Evolutionary conservation across 1,140 invertebrate species (phyloP).

Genomic region (Drosophila funebris): DNA sequence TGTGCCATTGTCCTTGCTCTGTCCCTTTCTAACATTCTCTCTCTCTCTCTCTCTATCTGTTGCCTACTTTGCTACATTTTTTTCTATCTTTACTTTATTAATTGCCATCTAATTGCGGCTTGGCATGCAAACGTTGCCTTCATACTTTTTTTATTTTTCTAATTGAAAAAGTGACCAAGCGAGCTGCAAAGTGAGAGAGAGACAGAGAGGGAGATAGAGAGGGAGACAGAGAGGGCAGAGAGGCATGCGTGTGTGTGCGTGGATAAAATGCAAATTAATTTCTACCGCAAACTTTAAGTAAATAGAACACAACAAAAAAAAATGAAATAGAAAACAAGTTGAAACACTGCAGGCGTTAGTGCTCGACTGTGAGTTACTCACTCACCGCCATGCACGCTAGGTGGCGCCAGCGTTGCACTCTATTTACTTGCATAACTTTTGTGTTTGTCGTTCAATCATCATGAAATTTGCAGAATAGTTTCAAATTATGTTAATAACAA

Average conservation of each 20-base stretch:
- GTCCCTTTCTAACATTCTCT: too few species aligned
- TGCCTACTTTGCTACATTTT: background rate
- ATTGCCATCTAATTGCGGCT: constrained; percentile 69
- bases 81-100: constrained; percentile 47
- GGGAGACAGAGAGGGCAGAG: background rate
- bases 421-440: too few species aligned
- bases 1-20: background rate
- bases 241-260: constrained; percentile 1
- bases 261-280: constrained; percentile 73
- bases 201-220: background rate
- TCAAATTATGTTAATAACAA: too few species aligned
- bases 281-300: constrained; percentile 64
- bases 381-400: too few species aligned
- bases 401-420: too few species aligned
- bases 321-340: constrained; percentile 1
- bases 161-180: constrained; percentile 65
- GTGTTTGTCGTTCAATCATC: too few species aligned
- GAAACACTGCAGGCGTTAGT: background rate
- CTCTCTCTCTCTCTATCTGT: background rate
- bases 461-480: too few species aligned
- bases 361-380: background rate
- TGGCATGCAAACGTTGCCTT: constrained; percentile 52
- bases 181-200: background rate
- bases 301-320: constrained; percentile 45
- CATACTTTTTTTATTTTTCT: constrained; percentile 22